These are phyloP conservation scores for Lobophora halterata DNA, from an alignment of 2,888 invertebrate species.

Conservation along the genomic window DNA sequence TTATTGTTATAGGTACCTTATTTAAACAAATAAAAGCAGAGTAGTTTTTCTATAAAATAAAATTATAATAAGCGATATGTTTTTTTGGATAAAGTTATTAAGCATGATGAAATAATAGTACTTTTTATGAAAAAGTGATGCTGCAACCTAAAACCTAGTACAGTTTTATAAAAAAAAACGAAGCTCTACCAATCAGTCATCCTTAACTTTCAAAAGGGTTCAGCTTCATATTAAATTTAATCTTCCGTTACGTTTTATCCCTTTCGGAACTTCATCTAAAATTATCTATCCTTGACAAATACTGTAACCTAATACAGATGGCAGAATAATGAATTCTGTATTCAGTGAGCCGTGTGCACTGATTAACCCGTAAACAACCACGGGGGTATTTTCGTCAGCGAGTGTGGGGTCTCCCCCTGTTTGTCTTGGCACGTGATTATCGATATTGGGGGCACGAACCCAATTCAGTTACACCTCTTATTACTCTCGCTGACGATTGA, in stretches of 20 bases:
- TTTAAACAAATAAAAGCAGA: too few species aligned
- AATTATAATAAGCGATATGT: too few species aligned
- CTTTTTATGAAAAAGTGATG: too few species aligned
- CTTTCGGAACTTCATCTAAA: conserved; percentile 27
- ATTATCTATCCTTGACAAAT: conserved; percentile 30
- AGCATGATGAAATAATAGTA: too few species aligned
- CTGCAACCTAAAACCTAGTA: neutral
- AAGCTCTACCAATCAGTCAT: conserved; percentile 3
- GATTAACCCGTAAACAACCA: conserved; percentile 66
- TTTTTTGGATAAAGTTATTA: too few species aligned
- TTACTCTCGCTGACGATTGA: conserved; percentile 60
- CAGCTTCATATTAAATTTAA: conserved; percentile 26
- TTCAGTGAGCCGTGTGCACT: conserved; percentile 47
- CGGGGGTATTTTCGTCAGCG: conserved; percentile 57
- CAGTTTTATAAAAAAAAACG: neutral
- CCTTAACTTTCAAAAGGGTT: conserved; percentile 5
- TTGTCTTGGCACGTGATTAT: conserved; percentile 66
- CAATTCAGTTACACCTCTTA: conserved; percentile 64
- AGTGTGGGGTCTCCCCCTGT: conserved; percentile 58
- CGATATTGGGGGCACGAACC: conserved; percentile 67
- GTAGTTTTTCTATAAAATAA: too few species aligned
- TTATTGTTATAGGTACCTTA: too few species aligned
- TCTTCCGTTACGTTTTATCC: conserved; percentile 21
- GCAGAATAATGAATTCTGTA: conserved; percentile 49
- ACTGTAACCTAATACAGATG: conserved; percentile 37